These are phyloP conservation scores for Leptinotarsa rubiginosa DNA, from an alignment of 2,888 invertebrate species.

Conservation along the genomic window DNA sequence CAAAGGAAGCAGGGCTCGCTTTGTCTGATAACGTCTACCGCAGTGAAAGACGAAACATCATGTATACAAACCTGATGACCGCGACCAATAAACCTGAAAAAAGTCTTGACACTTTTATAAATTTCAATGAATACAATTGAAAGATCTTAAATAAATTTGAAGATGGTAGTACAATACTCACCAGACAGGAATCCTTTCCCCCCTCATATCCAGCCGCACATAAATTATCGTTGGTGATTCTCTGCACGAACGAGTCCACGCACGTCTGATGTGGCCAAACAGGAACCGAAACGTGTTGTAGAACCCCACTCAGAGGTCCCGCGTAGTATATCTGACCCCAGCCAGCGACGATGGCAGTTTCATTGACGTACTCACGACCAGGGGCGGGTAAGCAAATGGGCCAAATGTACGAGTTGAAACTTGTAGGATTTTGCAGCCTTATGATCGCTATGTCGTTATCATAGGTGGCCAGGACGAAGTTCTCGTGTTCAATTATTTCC, in stretches of 20 bases:
- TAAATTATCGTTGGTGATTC: constrained; percentile 75
- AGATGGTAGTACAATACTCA: constrained; percentile 55
- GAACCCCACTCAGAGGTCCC: constrained; percentile 70
- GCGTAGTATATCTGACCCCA: constrained; percentile 83
- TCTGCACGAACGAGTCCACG: constrained; percentile 72
- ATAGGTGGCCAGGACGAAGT: constrained; percentile 76
- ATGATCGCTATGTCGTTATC: constrained; percentile 84
- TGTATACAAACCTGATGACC: too few relatives aligned
- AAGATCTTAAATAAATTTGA: too few relatives aligned
- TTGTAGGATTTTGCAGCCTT: constrained; percentile 73
- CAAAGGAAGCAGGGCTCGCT: too few relatives aligned
- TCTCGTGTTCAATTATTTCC: constrained; percentile 75
- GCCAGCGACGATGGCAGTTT: constrained; percentile 77
- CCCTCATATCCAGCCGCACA: constrained; percentile 84
- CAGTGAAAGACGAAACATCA: too few relatives aligned
- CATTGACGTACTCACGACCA: constrained; percentile 71
- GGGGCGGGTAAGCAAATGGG: constrained; percentile 85
- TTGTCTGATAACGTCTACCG: too few relatives aligned
- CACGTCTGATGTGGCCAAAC: constrained; percentile 81
- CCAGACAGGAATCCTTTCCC: constrained; percentile 87
- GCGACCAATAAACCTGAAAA: background rate
- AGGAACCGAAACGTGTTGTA: constrained; percentile 84
- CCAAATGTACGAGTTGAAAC: constrained; percentile 84
- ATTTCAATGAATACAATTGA: too few relatives aligned
- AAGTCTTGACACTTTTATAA: background rate